A percentile compares a stretch with the other conserved stretches of the same genome.
These are phyloP conservation scores for Phodopus roborovskii DNA, from an alignment of 2,113 vertebrate species.

Conservation along the genomic window DNA sequence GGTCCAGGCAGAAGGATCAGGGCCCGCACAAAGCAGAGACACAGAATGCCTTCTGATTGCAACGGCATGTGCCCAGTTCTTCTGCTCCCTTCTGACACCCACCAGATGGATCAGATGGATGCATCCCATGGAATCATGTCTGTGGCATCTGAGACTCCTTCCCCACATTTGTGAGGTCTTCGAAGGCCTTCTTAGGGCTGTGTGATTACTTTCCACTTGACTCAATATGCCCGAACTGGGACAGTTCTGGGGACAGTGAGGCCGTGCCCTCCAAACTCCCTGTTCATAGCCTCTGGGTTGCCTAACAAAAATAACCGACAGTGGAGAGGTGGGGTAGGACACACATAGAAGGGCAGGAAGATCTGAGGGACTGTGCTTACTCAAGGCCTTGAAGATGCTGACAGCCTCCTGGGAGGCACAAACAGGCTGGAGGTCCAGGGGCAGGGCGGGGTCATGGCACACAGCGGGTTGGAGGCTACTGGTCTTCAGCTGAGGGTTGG, in stretches of 20 bases:
- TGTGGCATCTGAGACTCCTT: neutral
- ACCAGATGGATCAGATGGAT: neutral
- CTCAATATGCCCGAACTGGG: neutral
- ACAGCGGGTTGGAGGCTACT: neutral
- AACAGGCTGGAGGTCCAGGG: conserved; percentile 64
- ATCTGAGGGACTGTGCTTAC: neutral
- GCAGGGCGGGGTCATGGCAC: conserved; percentile 62
- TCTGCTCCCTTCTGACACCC: neutral
- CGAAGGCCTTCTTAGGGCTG: no score
- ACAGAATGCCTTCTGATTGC: neutral
- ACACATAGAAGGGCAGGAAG: neutral
- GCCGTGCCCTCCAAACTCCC: neutral
- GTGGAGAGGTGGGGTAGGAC: neutral
- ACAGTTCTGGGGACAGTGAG: neutral
- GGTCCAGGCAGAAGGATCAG: neutral
- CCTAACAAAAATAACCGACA: neutral
- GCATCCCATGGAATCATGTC: neutral
- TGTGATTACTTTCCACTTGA: neutral
- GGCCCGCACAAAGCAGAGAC: neutral
- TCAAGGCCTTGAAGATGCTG: conserved; percentile 58
- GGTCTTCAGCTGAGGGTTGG: neutral
- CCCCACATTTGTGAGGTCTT: neutral
- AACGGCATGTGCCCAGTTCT: neutral
- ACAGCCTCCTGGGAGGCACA: conserved; percentile 35
- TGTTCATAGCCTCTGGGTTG: neutral